Base-by-base conservation (phyloP, 2,888 invertebrate genomes). In the Anthophora plumipes region DNA sequence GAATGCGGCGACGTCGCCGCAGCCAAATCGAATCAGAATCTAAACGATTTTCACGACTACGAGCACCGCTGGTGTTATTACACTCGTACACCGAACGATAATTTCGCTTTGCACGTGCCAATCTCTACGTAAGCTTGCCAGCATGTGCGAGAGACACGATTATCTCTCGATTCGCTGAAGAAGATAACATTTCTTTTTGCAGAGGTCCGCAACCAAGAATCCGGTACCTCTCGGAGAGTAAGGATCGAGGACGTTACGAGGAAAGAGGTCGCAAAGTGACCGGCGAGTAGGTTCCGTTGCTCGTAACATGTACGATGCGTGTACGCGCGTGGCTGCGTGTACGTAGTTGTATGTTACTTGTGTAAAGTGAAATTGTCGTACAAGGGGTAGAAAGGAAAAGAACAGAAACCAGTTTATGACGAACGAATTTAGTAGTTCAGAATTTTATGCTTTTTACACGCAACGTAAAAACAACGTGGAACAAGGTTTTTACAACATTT, bases 401-500 rank as follows among this genome's bases (percentile, higher is more conserved):
- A 46, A 0, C 14, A 46, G 12, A 14, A 39, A 25, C 46, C 2
- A 59, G n/a, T 17, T 20, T 50, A 14, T 43, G 61, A 39, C 14
- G 61, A 69, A 39, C 14, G 61, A 41, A 41, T 48, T 31, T 25
- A 69, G 68, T 57, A 50, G 74, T 78, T 75, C 59, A 59, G 74
- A 60, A 14, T 64, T 31, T 39, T n/a, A 72, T 22, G 5, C 37
- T 11, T 60, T 7, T 22, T 22, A 31, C 7, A n/a, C 39, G 25
- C 68, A 31, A 31, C 14, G 43, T 14, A 22, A 37, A 71, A 54
- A 43, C 67, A 31, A 57, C 55, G 12, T n/a, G n/a, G n/a, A n/a
- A 0, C 57, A 80, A 22, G 83, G 87, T 48, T 92, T 91, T 80
- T 92, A 92, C 80, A 91, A 90, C 11, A 6, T 1, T 41, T 41